A percentile compares a stretch with the other conserved stretches of the same genome.
These are phyloP conservation scores for Odocoileus hemionus DNA, from an alignment of 2,113 vertebrate species.

Conservation along the genomic window DNA sequence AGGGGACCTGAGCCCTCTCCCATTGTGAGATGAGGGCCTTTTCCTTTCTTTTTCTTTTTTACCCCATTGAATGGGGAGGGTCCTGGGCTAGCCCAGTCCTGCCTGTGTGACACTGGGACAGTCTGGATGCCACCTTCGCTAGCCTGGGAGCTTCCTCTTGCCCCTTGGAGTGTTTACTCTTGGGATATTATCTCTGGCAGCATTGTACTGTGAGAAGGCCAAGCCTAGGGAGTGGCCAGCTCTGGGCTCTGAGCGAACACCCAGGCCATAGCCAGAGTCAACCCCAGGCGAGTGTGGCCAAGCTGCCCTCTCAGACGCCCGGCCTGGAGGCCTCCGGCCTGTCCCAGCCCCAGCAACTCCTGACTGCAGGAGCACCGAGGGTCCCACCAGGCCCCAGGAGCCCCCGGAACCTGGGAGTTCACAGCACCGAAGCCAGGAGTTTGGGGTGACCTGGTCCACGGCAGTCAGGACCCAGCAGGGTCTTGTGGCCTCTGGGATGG, in stretches of 20 bases:
- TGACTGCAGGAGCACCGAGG: fast-evolving
- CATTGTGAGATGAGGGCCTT: fast-evolving
- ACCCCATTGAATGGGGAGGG: fast-evolving
- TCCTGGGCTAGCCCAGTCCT: background rate
- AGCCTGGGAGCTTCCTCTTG: background rate
- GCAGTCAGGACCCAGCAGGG: fast-evolving
- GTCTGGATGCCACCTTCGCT: fast-evolving
- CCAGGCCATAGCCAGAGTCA: background rate
- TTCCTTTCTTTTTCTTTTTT: fast-evolving
- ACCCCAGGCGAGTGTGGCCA: fast-evolving
- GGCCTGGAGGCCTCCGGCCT: fast-evolving
- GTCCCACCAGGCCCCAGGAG: background rate
- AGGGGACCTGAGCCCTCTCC: no score
- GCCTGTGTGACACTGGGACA: fast-evolving
- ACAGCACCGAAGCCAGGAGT: background rate
- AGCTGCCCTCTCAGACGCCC: fast-evolving
- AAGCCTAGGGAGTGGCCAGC: fast-evolving
- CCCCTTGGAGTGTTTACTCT: background rate
- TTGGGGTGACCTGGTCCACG: no score
- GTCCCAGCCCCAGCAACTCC: background rate
- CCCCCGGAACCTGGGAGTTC: fast-evolving
- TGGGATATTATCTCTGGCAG: no score
- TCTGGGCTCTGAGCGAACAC: fast-evolving
- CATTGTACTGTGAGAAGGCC: background rate
- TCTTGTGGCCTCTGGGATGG: fast-evolving